Evolutionary conservation across 2,797 vertebrate genomes (phyloP).

Genomic region (Ptychadena robeensis): DNA sequence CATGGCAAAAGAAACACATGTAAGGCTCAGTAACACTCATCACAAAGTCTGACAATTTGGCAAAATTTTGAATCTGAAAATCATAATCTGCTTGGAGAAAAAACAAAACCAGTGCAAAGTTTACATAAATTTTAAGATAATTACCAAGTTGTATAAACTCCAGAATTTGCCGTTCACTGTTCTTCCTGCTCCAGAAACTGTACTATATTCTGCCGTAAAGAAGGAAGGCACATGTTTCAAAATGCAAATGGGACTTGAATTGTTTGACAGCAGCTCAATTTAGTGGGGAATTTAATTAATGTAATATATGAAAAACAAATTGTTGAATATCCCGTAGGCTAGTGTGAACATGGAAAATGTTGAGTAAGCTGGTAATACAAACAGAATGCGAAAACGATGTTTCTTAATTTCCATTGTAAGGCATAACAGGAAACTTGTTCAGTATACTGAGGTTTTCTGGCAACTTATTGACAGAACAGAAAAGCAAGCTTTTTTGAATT

Average conservation of each 20-base stretch:
- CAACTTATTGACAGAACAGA: slow-evolving; percentile 1
- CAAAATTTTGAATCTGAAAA: neutral
- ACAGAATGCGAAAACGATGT: slow-evolving; percentile 26
- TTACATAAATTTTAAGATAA: neutral
- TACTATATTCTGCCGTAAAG: neutral
- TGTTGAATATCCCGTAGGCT: slow-evolving; percentile 7
- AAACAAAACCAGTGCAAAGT: neutral
- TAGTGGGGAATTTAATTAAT: neutral
- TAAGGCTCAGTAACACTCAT: too few relatives aligned
- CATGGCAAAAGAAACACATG: too few relatives aligned
- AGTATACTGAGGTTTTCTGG: neutral
- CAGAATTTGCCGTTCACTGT: neutral
- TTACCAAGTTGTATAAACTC: neutral
- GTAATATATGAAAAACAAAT: slow-evolving; percentile 6
- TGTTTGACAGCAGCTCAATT: neutral
- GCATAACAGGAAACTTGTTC: neutral
- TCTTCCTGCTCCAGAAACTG: neutral
- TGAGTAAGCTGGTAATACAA: slow-evolving; percentile 8
- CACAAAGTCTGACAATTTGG: neutral
- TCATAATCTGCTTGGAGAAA: slow-evolving; percentile 1
- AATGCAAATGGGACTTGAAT: slow-evolving; percentile 5
- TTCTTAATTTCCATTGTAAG: slow-evolving; percentile 14
- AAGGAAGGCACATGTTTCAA: too few relatives aligned
- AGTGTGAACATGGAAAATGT: slow-evolving; percentile 45
- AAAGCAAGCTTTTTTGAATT: neutral